Base-by-base conservation (phyloP, 2,888 invertebrate species). In the Hoplodrina blanda region DNA sequence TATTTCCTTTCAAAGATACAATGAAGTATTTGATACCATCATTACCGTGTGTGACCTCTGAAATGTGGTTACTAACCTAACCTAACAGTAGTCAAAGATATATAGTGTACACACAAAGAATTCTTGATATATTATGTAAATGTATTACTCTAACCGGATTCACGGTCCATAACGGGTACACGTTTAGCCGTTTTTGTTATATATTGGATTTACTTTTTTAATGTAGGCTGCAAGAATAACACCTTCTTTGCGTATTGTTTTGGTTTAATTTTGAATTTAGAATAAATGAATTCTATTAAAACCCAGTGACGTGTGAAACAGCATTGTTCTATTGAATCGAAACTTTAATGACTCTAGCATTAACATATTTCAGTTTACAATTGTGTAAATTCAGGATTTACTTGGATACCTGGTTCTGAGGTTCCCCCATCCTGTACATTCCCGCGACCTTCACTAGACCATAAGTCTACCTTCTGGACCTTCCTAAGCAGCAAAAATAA, bases 91-190 rank as follows among this genome's bases (percentile, higher is more conserved):
- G 55, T 49, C 41, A 11, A n/a, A 74, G 54, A 74, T 11, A 37
- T 25, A 62, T 30, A 20, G 44, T 30, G 17, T 13, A 60, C 62
- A 37, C 53, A 46, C 49, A 57, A 62, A 68, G 19, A 80, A 80
- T 76, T 76, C 63, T 49, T 61, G 20, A 60, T 60, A 62, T 55
- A 56, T 62, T 76, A 76, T 80, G 77, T 76, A 76, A 77, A 80
- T 69, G 50, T 64, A 79, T 76, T 59, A 30, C 62, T 75, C 19
- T 5, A 64, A 62, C 81, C 81, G 65, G 81, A 77, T 69, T 77
- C 81, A 65, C 62, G 62, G 62, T 13, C 63, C 61, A 64, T 62
- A 69, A 56, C 81, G 46, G 64, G 33, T 49, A 46, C 30, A 41
- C 59, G n/a, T 64, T 75, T 52, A 69, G 46, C 56, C 55, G 81